phyloP scores from a whole-genome alignment of 2,113 vertebrate species.

The Sceloporus tristichus region DNA sequence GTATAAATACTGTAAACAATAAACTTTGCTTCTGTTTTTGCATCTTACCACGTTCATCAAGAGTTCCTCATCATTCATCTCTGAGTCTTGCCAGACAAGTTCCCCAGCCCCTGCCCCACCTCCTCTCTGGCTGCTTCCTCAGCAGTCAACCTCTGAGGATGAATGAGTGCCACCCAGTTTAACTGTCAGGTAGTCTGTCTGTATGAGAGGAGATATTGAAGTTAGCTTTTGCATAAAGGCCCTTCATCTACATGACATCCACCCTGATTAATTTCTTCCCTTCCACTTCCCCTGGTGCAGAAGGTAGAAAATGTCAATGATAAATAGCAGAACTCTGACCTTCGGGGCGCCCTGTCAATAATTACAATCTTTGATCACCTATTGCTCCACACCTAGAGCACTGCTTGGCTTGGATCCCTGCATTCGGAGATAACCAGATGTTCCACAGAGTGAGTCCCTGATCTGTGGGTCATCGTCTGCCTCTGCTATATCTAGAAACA shows the following conservation, averaged over 20 bases:
- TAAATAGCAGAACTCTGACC: constrained; percentile 41
- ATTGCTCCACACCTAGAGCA: background rate
- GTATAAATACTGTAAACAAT: too few species aligned
- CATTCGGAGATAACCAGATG: constrained; percentile 33
- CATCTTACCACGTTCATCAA: too few species aligned
- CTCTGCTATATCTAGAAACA: background rate
- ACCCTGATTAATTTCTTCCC: constrained; percentile 35
- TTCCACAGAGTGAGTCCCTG: background rate
- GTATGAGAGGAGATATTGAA: background rate
- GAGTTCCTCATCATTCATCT: background rate
- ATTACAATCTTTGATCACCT: constrained; percentile 15
- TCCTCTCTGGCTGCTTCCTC: background rate
- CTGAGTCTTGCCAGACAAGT: background rate
- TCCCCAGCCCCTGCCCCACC: background rate
- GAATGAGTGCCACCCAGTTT: background rate
- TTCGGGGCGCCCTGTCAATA: constrained; percentile 31
- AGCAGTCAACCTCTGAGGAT: constrained; percentile 4
- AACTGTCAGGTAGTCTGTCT: constrained; percentile 4
- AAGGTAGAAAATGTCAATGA: constrained; percentile 16
- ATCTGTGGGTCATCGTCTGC: constrained; percentile 31
- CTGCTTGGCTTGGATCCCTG: background rate
- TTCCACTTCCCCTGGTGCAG: background rate
- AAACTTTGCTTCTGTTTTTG: too few species aligned
- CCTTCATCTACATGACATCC: constrained; percentile 20
- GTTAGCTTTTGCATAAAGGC: background rate